Evolutionary conservation across 2,888 invertebrate species (phyloP).

Genomic region (Ornithoptera alexandrae): DNA sequence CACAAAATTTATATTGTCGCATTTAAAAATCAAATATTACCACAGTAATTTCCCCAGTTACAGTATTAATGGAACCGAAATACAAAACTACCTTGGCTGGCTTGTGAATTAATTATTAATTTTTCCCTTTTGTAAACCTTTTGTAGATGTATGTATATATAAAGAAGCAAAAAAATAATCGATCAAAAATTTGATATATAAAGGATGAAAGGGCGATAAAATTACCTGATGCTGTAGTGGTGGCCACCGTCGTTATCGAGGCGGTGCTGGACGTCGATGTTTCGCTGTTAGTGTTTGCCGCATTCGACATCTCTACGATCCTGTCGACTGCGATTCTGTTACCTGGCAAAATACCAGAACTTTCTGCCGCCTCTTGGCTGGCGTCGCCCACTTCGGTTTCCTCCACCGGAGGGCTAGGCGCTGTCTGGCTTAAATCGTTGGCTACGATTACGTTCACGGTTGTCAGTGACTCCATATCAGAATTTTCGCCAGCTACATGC

Average conservation of each 20-base stretch:
- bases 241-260: conserved; percentile 57
- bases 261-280: conserved; percentile 50
- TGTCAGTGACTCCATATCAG: conserved; percentile 68
- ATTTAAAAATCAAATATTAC: too few relatives aligned
- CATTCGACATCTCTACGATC: conserved; percentile 63
- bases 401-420: conserved; percentile 51
- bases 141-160: too few relatives aligned
- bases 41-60: too few relatives aligned
- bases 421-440: conserved; percentile 58
- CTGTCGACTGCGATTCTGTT: conserved; percentile 68
- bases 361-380: conserved; percentile 44
- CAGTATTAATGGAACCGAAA: too few relatives aligned
- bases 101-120: too few relatives aligned
- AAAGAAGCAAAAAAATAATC: background rate
- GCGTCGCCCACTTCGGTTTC: conserved; percentile 48
- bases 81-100: too few relatives aligned
- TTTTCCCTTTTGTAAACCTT: too few relatives aligned
- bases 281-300: conserved; percentile 43
- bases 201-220: background rate
- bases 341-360: conserved; percentile 51
- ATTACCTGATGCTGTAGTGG: conserved; percentile 73
- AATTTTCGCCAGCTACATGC: conserved; percentile 54
- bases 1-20: too few relatives aligned
- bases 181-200: background rate
- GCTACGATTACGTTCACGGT: conserved; percentile 76